Percentiles rank a stretch among this genome's conserved stretches.
Conservation (phyloP, 2,797 vertebrate genomes). For the Pygocentrus nattereri region DNA sequence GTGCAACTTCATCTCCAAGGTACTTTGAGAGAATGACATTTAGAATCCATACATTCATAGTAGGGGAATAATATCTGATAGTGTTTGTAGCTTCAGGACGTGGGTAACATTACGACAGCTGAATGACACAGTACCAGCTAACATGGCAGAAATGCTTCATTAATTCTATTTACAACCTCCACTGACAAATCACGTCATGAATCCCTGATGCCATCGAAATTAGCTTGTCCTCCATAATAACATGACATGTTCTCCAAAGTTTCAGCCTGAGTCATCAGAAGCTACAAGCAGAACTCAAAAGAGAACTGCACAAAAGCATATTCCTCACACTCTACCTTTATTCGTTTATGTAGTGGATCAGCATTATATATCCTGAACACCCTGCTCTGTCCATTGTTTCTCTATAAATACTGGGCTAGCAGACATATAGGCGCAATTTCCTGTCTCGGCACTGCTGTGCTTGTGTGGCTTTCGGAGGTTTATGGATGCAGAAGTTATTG, state of each 20-base stretch:
- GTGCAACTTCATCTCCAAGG: neutral
- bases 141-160: conserved; percentile 21
- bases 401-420: neutral
- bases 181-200: conserved; percentile 35
- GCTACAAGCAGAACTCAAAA: neutral
- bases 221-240: conserved; percentile 26
- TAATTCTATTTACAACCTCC: conserved; percentile 43
- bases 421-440: neutral
- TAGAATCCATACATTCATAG: conserved; percentile 8
- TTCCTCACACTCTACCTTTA: neutral
- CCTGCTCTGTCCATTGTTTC: neutral
- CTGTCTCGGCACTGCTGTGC: neutral
- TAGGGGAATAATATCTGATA: conserved; percentile 7
- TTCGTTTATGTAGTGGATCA: neutral
- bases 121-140: conserved; percentile 27
- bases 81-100: neutral
- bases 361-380: neutral
- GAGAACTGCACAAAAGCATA: neutral
- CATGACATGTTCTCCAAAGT: conserved; percentile 27
- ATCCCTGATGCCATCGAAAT: conserved; percentile 5
- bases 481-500: neutral
- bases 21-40: conserved; percentile 5
- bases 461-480: neutral
- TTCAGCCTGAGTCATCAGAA: conserved; percentile 24
- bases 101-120: conserved; percentile 10